Evolutionary conservation across 1,140 invertebrate genomes (phyloP), one percentile per base, ranked within the genome.

Genomic region (Magallana ariakensis): DNA sequence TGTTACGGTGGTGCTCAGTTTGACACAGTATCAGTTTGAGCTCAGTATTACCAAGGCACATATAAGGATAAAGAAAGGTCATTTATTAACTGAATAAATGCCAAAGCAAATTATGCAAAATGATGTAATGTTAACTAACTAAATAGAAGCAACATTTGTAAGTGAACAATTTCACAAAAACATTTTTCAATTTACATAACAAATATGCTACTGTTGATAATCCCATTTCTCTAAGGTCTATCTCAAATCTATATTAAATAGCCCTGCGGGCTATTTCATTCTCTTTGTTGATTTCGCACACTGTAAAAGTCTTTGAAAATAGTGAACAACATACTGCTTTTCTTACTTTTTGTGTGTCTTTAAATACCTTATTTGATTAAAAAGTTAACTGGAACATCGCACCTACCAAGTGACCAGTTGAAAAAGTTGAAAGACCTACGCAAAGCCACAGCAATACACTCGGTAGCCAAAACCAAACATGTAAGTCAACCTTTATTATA

Each of bases 371-470:
- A 1, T 33, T 33, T 1, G 3, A 1, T 33, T 3, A 33, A 33
- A 33, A 0, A 70, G 66, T 13, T 70, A 33, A 70, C 66, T 70
- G 66, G 66, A 11, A 70, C 66, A 26, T 26, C 66, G 7, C 22
- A 70, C 33, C 33, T 70, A 26, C 66, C 66, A 10, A 70, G 22
- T 8, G 66, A 70, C 13, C 66, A 70, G 22, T 26, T 70, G 8
- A 70, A 70, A 19, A 70, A 70, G 19, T 70, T 70, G 22, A 70
- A 70, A 26, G 66, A 70, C 66, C 22, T 70, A 26, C 66, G 66
- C 66, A 70, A 70, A 26, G 9, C 66, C 13, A 70, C 66, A 70
- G 66, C 66, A 11, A 5, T 70, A 70, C 66, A 70, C 0, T 70
- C 66, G 8, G 66, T 70, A 1, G 33, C 22, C 22, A 70, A 70